Evolutionary conservation across 92 coral and sea anemone genomes (phyloP).

Genomic region (Epizoanthus stellaris): DNA sequence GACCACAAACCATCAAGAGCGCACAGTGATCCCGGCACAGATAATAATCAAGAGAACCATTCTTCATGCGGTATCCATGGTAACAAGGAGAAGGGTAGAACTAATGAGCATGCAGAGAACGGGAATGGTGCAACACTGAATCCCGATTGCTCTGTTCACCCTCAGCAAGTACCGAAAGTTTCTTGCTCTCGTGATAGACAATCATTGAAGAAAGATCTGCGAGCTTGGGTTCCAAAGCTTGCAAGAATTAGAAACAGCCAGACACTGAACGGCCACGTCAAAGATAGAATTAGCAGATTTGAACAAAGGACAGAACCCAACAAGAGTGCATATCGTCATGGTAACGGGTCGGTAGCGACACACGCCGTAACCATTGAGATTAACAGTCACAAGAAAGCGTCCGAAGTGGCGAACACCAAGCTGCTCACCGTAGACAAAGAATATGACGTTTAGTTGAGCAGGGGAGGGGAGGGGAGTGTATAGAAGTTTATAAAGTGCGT

Average conservation of each 20-base stretch:
- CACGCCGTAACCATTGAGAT: constrained; percentile 3
- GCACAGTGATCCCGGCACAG: too few species aligned
- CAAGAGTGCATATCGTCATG: background rate
- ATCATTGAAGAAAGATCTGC: background rate
- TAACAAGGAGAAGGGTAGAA: background rate
- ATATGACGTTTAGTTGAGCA: background rate
- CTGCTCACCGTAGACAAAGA: background rate
- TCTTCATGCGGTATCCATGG: too few species aligned
- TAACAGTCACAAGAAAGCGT: background rate
- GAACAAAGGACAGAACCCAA: constrained; percentile 18
- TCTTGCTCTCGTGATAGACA: background rate
- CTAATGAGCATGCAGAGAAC: background rate
- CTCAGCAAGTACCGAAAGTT: background rate
- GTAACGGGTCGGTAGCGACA: background rate
- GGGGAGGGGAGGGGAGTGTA: background rate
- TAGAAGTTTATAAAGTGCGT: too few species aligned
- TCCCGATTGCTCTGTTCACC: background rate
- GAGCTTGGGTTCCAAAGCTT: constrained; percentile 18
- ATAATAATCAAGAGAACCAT: background rate
- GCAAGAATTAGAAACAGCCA: background rate
- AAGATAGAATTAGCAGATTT: background rate
- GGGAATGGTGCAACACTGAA: background rate
- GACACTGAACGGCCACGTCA: constrained; percentile 10
- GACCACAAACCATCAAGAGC: too few species aligned
- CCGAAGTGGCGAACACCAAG: background rate